Base-by-base conservation (phyloP, 2,888 invertebrate genomes). In the Scaptodrosophila latifasciaeformis region DNA sequence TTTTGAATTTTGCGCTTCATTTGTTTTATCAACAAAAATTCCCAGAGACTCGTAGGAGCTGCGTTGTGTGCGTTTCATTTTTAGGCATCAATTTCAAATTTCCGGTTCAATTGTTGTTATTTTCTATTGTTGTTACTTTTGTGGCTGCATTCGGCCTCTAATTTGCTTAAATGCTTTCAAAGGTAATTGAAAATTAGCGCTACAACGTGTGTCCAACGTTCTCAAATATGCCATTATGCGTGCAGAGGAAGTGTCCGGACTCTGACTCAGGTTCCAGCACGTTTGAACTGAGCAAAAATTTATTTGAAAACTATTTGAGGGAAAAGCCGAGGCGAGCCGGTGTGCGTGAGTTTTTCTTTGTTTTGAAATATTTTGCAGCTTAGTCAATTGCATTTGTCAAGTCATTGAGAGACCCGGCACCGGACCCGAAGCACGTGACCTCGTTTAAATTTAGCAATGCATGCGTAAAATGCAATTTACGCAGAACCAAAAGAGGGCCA, bases 381-480 rank as follows among this genome's bases (percentile, higher is more conserved):
- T 62, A 76, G 70, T 50, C 77, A 63, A 76, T 63, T 74, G 69
- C 74, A 74, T 56, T 64, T 64, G 54, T n/a, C n/a, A 40, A 61
- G 57, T 45, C 60, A 35, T 27, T 56, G 34, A 34, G 13, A 15
- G 13, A 12, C 2, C 34, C 13, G 12, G 13, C 30, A 40, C 19
- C 27, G 17, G 7, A 31, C 49, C 24, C 30, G 29, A 27, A 12
- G 27, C 48, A 47, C 24, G 13, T 70, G 78, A 68, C 81, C 78
- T 49, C 68, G 57, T 63, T 76, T 56, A 34, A 35, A 5, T 19
- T 18, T 15, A 29, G 34, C 30, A 42, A 43, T 34, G 43, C 12
- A 64, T 55, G 79, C 74, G 65, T 67, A 39, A 62, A 69, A 75
- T 70, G 78, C 67, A 68, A 78, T 65, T 76, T 72, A 61, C 61